These are phyloP conservation scores for Leptonema lineaticorne DNA, from an alignment of 1,140 invertebrate species.

Conservation along the genomic window DNA sequence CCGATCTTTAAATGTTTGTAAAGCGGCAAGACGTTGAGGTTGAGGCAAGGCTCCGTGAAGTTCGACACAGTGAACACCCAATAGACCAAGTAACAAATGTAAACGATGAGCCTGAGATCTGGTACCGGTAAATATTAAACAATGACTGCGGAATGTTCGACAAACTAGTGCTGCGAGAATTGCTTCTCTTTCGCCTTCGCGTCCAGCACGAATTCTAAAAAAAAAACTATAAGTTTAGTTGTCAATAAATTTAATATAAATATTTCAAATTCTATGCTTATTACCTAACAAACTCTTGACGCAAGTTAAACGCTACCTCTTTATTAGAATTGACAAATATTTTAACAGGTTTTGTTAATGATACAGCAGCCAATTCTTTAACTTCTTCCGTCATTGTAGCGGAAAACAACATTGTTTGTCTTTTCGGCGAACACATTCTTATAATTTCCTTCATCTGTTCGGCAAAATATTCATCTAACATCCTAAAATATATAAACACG, in stretches of 20 bases:
- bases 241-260: neutral
- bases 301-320: conserved; percentile 90
- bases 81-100: conserved; percentile 85
- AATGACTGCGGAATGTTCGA: conserved; percentile 88
- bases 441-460: conserved; percentile 98
- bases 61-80: conserved; percentile 83
- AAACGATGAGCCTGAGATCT: conserved; percentile 92
- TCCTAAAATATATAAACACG: no score
- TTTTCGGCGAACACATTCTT: conserved; percentile 82
- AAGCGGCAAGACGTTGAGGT: conserved; percentile 83
- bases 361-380: conserved; percentile 88
- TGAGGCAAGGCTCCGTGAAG: conserved; percentile 95
- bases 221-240: neutral
- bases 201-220: conserved; percentile 54
- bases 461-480: conserved; percentile 98
- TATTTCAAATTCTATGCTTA: conserved; percentile 19
- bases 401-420: conserved; percentile 98
- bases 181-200: conserved; percentile 88
- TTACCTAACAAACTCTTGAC: conserved; percentile 93
- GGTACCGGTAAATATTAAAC: conserved; percentile 95
- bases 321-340: conserved; percentile 95
- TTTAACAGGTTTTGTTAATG: conserved; percentile 87
- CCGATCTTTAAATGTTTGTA: conserved; percentile 88
- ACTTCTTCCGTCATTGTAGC: conserved; percentile 99
- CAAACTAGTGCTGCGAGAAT: conserved; percentile 88